Percentiles rank a stretch among this genome's conserved stretches.
These are phyloP conservation scores for Melieria picta DNA, from an alignment of 2,888 invertebrate species.

Conservation along the genomic window DNA sequence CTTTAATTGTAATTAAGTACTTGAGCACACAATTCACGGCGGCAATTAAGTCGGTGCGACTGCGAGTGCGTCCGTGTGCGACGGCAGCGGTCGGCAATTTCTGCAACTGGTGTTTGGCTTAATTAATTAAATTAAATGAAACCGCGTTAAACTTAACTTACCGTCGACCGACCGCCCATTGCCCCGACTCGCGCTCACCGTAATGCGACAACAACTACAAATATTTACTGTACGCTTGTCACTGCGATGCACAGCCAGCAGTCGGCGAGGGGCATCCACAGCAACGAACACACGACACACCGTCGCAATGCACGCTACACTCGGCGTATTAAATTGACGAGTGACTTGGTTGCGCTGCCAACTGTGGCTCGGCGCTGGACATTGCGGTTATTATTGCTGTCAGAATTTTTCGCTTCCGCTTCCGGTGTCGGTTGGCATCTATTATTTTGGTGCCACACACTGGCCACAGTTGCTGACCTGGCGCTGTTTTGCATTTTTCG, in stretches of 20 bases:
- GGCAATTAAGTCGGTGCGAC: constrained; percentile 38
- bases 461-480: too few species aligned
- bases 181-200: too few species aligned
- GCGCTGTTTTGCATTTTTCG: too few species aligned
- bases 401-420: too few species aligned
- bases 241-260: background rate
- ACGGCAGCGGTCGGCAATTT: constrained; percentile 1
- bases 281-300: constrained; percentile 1
- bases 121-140: constrained; percentile 58
- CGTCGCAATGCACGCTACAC: background rate
- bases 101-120: constrained; percentile 26
- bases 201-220: too few species aligned
- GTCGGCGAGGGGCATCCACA: background rate
- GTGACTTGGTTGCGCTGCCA: too few species aligned
- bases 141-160: constrained; percentile 27
- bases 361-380: too few species aligned
- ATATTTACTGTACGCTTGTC: too few species aligned
- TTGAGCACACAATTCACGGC: constrained; percentile 48
- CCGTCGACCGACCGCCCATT: too few species aligned
- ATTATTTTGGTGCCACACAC: too few species aligned
- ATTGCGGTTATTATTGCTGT: too few species aligned
- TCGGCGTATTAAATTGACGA: background rate
- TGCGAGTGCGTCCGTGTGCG: constrained; percentile 1
- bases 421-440: too few species aligned
- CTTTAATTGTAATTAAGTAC: constrained; percentile 62